These are phyloP conservation scores for Dasyurus viverrinus DNA, from an alignment of 2,113 vertebrate genomes.

Conservation along the genomic window DNA sequence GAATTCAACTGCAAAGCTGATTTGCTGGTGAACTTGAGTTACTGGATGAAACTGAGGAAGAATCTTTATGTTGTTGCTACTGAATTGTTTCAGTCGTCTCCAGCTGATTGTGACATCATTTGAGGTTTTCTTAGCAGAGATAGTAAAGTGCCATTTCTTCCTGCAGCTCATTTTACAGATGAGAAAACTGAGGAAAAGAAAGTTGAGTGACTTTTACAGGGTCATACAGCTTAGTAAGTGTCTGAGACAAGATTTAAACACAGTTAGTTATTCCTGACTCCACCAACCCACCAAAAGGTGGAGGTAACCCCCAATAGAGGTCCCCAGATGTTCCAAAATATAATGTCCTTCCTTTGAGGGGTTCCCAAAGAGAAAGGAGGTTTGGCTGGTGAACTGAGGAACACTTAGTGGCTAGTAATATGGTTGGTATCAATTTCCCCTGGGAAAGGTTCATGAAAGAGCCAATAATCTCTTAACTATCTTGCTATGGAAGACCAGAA, in stretches of 20 bases:
- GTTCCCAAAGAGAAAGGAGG: background rate
- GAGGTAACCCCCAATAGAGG: background rate
- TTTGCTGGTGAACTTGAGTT: background rate
- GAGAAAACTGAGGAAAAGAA: background rate
- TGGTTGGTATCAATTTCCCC: background rate
- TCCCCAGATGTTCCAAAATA: background rate
- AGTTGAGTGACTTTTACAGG: background rate
- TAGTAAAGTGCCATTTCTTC: background rate
- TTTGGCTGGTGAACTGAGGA: background rate
- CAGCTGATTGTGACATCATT: background rate
- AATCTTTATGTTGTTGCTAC: background rate
- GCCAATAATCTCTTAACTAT: background rate
- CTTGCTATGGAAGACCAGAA: background rate
- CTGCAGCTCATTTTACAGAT: background rate
- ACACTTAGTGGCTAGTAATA: background rate
- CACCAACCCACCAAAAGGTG: background rate
- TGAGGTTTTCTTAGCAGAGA: background rate
- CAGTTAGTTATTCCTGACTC: too few species aligned
- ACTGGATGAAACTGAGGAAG: background rate
- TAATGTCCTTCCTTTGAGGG: background rate
- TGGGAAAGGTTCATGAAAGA: background rate
- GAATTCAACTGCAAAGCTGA: background rate
- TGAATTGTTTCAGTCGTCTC: background rate
- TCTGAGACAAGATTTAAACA: background rate
- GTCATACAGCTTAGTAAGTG: background rate